phyloP scores from a whole-genome alignment of 2,113 vertebrate genomes.

The Plecturocebus donacophilus region DNA sequence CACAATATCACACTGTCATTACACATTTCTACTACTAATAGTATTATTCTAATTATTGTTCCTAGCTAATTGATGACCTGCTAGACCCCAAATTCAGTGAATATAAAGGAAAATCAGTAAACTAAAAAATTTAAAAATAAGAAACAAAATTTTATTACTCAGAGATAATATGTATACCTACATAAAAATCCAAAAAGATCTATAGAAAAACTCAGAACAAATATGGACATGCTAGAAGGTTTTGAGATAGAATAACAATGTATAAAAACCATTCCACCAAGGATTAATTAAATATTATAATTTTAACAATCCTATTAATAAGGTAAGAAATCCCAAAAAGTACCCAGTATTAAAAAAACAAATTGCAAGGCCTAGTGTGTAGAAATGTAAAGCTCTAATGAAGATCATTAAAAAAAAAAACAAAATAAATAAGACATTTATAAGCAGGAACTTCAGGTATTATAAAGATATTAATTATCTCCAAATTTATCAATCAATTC shows the following conservation, averaged over 20 bases:
- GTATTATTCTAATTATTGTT: neutral
- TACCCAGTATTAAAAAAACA: neutral
- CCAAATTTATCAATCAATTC: neutral
- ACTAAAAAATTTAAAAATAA: neutral
- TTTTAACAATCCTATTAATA: neutral
- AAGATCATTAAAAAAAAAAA: neutral
- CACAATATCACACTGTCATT: neutral
- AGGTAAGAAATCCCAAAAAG: neutral
- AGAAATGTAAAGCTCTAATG: neutral
- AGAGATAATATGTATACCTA: neutral
- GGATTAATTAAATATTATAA: neutral
- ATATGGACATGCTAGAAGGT: neutral
- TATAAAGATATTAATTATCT: neutral
- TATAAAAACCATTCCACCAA: neutral
- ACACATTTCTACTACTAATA: neutral
- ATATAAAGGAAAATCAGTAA: neutral
- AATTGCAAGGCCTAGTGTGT: neutral
- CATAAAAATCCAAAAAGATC: neutral
- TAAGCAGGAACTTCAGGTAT: neutral
- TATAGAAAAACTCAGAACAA: neutral
- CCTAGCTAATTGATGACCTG: neutral
- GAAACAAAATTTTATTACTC: neutral
- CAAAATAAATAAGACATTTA: neutral
- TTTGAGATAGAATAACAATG: neutral
- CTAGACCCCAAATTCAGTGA: neutral